These are phyloP conservation scores for Melanotaenia trifasciata DNA, from an alignment of 2,797 vertebrate species.

Conservation along the genomic window DNA sequence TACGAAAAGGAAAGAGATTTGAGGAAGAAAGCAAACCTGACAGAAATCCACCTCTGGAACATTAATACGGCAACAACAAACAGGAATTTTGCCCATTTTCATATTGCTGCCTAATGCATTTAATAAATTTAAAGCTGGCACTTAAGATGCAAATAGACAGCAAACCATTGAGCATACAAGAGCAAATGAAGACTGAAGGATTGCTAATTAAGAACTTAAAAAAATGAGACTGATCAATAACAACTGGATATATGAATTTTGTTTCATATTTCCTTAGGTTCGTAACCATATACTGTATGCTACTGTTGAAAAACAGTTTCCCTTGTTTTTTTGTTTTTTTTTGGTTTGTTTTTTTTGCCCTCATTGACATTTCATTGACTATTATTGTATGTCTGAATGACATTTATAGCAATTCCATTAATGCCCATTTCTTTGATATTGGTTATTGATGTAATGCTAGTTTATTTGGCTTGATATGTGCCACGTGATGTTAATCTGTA, in stretches of 20 bases:
- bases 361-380: too few relatives aligned
- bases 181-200: constrained; percentile 8
- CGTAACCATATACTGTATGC: not conserved
- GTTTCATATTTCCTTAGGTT: not conserved
- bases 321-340: too few relatives aligned
- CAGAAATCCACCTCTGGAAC: not conserved
- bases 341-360: too few relatives aligned
- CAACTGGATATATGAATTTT: not conserved
- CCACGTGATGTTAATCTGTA: too few relatives aligned
- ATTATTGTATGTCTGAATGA: too few relatives aligned
- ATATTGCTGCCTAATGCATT: not conserved
- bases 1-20: constrained; percentile 22
- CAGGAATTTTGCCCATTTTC: not conserved
- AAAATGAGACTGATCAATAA: not conserved
- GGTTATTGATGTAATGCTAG: too few relatives aligned
- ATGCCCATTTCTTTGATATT: too few relatives aligned
- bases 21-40: constrained; percentile 11
- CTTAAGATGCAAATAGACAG: constrained; percentile 12
- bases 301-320: not conserved
- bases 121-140: constrained; percentile 16
- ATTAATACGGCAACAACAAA: constrained; percentile 23
- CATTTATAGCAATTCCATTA: too few relatives aligned
- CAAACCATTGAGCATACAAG: constrained; percentile 8
- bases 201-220: not conserved
- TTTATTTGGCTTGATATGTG: too few relatives aligned